Evolutionary conservation across 2,797 vertebrate genomes (phyloP), one percentile per base, ranked within the genome.

Genomic region (Tiaroga cobitis): DNA sequence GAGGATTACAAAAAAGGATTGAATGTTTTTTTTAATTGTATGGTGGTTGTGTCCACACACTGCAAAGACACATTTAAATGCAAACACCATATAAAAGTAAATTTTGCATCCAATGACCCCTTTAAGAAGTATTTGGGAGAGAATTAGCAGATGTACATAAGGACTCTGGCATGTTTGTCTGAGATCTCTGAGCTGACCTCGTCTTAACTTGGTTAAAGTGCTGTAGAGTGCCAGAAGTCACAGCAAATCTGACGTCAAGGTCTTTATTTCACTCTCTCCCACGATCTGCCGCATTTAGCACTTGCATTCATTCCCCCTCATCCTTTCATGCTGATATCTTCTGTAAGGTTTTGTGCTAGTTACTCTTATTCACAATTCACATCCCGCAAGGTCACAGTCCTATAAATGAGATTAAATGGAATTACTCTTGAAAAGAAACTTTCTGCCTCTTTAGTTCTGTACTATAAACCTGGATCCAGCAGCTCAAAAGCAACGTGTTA

Each of bases 211-310:
- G 34, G 34, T 78, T 61, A 3, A 78, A 61, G 24, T 18, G 24
- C 34, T 56, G 32, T 9, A 59, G 51, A 37, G 74, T 59, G 75
- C 54, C 75, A 77, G 24, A 26, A 61, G 37, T 29, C 54, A 41
- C 56, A 78, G 75, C 75, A 63, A 63, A 78, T 59, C 74, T 77
- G 51, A 34, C 34, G 8, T 39, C 74, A 59, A 77, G 51, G 51
- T 37, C 32, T 76, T 54, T n/a, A 9, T 37, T 37, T 56, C 21
- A 56, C 56, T 37, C 32, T 56, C 3, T 37, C 74, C 24, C 32
- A 37, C 13, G 74, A 37, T 8, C 21, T 37, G 11, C 32, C 6
- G 4, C 29, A 75, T 54, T 75, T 54, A 75, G 49, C 73, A 65
- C 61, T 32, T 32, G 29, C 7, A 24, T 54, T 75, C 11, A 54